Conservation (phyloP, 2,797 vertebrate species). For the Acrossocheilus wenchowensis region DNA sequence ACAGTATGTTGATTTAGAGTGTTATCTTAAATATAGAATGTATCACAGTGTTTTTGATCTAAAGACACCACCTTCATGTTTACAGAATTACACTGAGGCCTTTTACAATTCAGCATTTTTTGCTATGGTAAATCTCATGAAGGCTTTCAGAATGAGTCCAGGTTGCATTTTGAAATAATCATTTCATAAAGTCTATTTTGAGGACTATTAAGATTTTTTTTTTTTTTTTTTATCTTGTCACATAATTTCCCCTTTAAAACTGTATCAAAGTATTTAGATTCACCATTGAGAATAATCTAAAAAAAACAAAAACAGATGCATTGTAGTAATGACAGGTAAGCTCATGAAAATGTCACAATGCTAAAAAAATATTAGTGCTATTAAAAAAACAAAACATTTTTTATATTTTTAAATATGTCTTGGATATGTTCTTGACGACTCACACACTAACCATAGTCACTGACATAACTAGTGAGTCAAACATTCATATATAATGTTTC, state of each 20-base stretch:
- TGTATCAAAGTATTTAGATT: background rate
- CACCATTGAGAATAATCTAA: background rate
- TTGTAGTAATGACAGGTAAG: background rate
- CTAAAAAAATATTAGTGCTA: background rate
- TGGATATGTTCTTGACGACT: background rate
- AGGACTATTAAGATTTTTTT: background rate
- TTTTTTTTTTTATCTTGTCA: background rate
- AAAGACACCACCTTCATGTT: background rate
- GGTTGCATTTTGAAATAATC: background rate
- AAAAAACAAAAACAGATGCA: background rate
- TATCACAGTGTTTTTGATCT: background rate
- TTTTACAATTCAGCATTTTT: background rate
- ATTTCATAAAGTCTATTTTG: background rate
- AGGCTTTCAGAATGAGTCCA: background rate
- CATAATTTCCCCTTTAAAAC: no score
- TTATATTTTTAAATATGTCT: background rate
- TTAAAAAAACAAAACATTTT: background rate
- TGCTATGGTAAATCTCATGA: no score
- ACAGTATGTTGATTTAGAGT: background rate
- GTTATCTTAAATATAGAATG: background rate
- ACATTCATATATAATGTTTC: slow-evolving; percentile 4
- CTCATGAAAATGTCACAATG: background rate
- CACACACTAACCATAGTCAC: background rate
- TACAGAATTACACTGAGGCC: background rate
- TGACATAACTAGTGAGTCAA: background rate